phyloP scores from a whole-genome alignment of 2,113 vertebrate genomes.

The Mirounga angustirostris region DNA sequence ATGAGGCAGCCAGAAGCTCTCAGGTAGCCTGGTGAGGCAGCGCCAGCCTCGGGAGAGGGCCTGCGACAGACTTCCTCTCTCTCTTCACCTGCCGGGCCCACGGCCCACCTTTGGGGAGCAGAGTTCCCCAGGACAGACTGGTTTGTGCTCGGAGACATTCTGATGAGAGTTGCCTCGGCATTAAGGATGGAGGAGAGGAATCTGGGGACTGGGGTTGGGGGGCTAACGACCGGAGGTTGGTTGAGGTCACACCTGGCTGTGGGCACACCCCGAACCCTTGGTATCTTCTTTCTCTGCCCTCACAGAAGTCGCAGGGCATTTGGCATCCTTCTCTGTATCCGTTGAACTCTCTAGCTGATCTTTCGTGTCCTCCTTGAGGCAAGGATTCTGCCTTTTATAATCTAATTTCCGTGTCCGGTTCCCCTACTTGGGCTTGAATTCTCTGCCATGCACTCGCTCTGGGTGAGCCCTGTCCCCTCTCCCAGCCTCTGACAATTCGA shows the following conservation, averaged over 20 bases:
- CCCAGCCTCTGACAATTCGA: neutral
- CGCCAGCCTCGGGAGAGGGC: neutral
- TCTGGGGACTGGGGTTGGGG: no score
- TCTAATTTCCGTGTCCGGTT: neutral
- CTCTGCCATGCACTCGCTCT: rapidly evolving
- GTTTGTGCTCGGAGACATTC: neutral
- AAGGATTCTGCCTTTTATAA: neutral
- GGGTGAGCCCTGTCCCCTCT: neutral
- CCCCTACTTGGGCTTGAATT: neutral
- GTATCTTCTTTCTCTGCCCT: neutral
- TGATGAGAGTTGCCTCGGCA: no score
- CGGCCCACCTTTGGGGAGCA: neutral
- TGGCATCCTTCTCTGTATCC: neutral
- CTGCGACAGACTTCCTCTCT: no score
- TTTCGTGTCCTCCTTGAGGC: neutral
- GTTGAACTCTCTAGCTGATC: neutral
- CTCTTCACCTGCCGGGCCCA: neutral
- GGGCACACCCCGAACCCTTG: neutral
- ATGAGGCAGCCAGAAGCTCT: neutral
- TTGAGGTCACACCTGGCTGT: neutral
- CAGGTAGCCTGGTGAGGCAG: neutral
- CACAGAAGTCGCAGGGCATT: rapidly evolving
- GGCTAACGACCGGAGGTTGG: no score
- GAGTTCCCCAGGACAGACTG: neutral
- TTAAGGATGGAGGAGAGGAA: neutral